These are phyloP conservation scores for Zaprionus ghesquierei DNA, from an alignment of 1,140 invertebrate species.

Conservation along the genomic window DNA sequence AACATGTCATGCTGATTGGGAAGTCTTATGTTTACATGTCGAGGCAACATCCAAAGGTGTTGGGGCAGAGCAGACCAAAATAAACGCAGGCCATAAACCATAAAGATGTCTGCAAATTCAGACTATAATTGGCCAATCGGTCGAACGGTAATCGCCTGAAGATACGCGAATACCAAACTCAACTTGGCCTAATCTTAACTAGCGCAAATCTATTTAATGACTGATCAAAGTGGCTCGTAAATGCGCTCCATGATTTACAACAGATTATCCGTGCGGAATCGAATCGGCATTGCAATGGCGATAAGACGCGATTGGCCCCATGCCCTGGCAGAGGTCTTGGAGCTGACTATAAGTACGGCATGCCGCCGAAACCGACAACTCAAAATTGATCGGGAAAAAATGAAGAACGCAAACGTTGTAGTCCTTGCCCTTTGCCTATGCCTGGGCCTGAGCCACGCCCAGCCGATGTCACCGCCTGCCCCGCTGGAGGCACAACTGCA, in stretches of 20 bases:
- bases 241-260: conserved; percentile 14
- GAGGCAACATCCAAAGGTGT: neutral
- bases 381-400: conserved; percentile 14
- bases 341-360: conserved; percentile 7
- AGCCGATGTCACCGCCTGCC: conserved; percentile 34
- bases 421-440: conserved; percentile 30
- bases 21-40: neutral
- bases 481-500: conserved; percentile 43
- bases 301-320: neutral
- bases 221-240: conserved; percentile 5
- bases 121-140: neutral
- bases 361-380: neutral
- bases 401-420: conserved; percentile 37
- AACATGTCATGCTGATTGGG: neutral
- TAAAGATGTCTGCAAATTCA: neutral
- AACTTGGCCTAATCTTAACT: neutral
- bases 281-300: neutral
- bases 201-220: neutral
- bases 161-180: neutral
- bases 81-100: neutral
- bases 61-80: neutral
- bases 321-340: neutral
- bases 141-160: neutral
- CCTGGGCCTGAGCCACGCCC: conserved; percentile 36
- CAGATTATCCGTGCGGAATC: neutral